Evolutionary conservation across 2,888 invertebrate species (phyloP).

Genomic region (Congeria kusceri): DNA sequence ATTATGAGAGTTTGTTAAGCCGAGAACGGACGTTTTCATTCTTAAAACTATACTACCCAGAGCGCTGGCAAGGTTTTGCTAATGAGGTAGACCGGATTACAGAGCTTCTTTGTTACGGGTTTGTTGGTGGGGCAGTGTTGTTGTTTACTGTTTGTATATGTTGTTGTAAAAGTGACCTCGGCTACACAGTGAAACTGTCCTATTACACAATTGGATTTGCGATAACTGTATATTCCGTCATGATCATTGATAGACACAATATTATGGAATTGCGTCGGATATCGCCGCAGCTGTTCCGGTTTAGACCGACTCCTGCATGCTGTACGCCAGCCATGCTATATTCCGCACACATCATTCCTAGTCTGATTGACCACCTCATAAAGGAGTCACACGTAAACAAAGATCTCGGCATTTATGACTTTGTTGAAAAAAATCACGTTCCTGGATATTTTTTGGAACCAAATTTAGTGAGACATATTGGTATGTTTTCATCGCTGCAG

Average conservation of each 20-base stretch:
- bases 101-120: constrained; percentile 75
- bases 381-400: constrained; percentile 63
- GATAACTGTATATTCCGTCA: constrained; percentile 58
- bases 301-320: constrained; percentile 78
- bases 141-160: constrained; percentile 9
- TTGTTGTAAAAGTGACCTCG: not conserved
- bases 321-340: constrained; percentile 84
- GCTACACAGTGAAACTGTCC: constrained; percentile 33
- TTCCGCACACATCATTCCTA: constrained; percentile 61
- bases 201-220: constrained; percentile 59
- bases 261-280: constrained; percentile 76
- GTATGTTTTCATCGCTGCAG: constrained; percentile 78
- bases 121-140: constrained; percentile 67
- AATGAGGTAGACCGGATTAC: constrained; percentile 70
- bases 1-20: constrained; percentile 7
- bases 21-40: constrained; percentile 63
- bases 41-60: constrained; percentile 83
- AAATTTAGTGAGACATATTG: constrained; percentile 81
- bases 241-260: constrained; percentile 77
- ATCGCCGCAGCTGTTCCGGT: constrained; percentile 73
- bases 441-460: constrained; percentile 78
- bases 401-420: constrained; percentile 78
- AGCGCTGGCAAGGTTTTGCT: constrained; percentile 80
- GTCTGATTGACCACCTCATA: constrained; percentile 69
- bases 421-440: constrained; percentile 53